Conservation (phyloP, 2,113 vertebrate species). For the Daphoenositta chrysoptera region DNA sequence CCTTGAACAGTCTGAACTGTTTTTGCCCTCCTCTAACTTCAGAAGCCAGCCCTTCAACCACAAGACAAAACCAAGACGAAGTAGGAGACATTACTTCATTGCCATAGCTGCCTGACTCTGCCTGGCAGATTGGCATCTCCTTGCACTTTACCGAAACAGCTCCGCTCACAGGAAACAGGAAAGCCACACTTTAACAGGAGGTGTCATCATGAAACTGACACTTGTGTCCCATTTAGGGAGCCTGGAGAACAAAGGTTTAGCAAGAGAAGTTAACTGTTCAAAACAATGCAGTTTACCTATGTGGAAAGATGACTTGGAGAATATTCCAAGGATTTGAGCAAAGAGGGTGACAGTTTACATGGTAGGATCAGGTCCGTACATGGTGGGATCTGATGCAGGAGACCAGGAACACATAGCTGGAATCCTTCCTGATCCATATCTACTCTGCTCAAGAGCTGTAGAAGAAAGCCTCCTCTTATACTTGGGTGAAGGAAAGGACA, state of each 20-base stretch:
- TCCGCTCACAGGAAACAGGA: background rate
- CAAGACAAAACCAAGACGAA: background rate
- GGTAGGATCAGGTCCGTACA: background rate
- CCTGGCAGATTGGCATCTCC: background rate
- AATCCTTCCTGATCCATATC: background rate
- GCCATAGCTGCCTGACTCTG: background rate
- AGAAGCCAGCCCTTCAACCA: background rate
- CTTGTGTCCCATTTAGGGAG: background rate
- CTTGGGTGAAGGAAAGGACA: background rate
- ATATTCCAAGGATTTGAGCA: background rate
- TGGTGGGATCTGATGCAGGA: background rate
- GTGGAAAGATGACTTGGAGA: background rate
- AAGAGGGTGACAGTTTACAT: background rate
- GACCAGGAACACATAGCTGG: background rate
- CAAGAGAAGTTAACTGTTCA: background rate
- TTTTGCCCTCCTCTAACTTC: background rate
- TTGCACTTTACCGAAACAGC: background rate
- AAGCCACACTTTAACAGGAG: background rate
- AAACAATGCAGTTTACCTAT: rapidly evolving
- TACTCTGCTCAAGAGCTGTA: background rate
- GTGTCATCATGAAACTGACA: background rate
- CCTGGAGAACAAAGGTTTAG: background rate
- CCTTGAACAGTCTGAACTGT: background rate
- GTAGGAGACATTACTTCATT: background rate
- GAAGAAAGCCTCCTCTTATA: background rate